Base-by-base conservation (phyloP, 2,888 invertebrate species). In the Melinopterus prodromus region DNA sequence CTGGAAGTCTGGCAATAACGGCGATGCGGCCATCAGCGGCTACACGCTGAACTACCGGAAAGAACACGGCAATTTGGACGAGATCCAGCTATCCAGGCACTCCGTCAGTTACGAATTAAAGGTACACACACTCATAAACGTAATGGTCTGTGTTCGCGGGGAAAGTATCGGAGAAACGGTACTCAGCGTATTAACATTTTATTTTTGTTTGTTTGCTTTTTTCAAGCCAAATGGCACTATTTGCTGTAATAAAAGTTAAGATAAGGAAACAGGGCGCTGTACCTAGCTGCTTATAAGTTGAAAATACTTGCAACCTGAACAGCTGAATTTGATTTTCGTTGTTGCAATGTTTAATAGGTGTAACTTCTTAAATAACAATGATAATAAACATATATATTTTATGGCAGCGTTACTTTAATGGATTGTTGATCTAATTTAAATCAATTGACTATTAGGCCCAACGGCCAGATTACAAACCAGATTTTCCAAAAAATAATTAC, bases 1-100 rank as follows among this genome's bases (percentile, higher is more conserved):
- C 83, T 95, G 95, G 95, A 94, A 94, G 87, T 89, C 93, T n/a
- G 93, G 93, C 14, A 92, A 92, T 82, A 92, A 91, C 82, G 95
- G 95, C 7, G 94, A 93, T 77, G 93, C 95, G 6, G 92, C 93
- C 0, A 91, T 95, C 76, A 92, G 92, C 14, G 93, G 94, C 6
- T 95, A 93, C 86, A 93, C 93, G 0, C 88, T 95, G 36, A 93
- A 93, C 87, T 94, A 93, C 87, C 91, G 93, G 38, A 92, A 93
- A 71, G 90, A 92, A 37, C 92, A 92, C 81, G 94, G 93, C 1
- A 93, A 93, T 86, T 89, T 93, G 81, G 93, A 93, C 81, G 94
- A 94, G 87, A 89, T 93, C 84, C 91, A 91, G 83, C 88, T 95
- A 37, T 92, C 93, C 0, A 90, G 94, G 2, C 93, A 94, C 83